Percentiles rank a stretch among this genome's conserved stretches.
Evolutionary conservation across 2,888 invertebrate genomes (phyloP).

Genomic region (Agrilus biguttatus): DNA sequence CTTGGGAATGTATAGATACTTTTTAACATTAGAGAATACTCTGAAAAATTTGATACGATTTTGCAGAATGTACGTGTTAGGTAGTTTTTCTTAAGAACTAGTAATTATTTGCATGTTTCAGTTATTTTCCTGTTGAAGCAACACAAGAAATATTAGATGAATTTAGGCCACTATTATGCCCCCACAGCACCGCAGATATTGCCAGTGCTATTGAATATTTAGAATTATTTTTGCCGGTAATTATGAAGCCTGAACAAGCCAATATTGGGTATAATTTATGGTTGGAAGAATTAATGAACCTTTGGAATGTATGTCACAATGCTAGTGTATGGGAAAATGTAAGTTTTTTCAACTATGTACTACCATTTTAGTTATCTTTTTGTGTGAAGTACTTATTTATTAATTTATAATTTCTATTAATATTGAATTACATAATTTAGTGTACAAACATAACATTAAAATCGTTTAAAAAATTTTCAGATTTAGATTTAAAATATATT

Average conservation of each 20-base stretch:
- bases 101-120: constrained; percentile 21
- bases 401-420: too few relatives aligned
- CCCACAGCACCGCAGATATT: constrained; percentile 45
- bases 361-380: too few relatives aligned
- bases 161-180: constrained; percentile 65
- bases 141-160: constrained; percentile 79
- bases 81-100: not conserved
- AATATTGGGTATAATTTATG: constrained; percentile 58
- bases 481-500: too few relatives aligned
- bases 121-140: constrained; percentile 57
- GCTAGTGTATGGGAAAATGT: constrained; percentile 52
- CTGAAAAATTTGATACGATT: constrained; percentile 21
- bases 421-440: not conserved
- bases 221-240: constrained; percentile 63
- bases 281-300: constrained; percentile 61
- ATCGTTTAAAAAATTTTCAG: too few relatives aligned
- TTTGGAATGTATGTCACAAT: constrained; percentile 69
- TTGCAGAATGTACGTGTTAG: constrained; percentile 23
- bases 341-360: constrained; percentile 14
- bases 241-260: constrained; percentile 45
- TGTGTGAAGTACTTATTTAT: too few relatives aligned
- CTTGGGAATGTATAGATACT: constrained; percentile 42
- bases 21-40: constrained; percentile 18
- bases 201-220: constrained; percentile 42
- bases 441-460: too few relatives aligned